A percentile compares a stretch with the other conserved stretches of the same genome.
phyloP scores from a whole-genome alignment of 1,140 invertebrate species.

The Dermatophagoides farinae region DNA sequence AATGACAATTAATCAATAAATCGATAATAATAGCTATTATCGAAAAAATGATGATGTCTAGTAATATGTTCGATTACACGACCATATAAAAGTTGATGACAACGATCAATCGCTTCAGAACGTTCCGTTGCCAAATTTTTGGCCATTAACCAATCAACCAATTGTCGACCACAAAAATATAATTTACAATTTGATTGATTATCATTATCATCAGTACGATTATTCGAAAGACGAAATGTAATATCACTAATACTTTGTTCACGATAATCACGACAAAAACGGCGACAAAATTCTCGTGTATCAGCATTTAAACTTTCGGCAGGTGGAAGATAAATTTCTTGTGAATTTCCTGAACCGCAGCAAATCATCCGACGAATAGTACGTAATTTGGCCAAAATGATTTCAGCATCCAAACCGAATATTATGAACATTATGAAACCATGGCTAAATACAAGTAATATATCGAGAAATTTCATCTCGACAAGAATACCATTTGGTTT shows the following conservation, averaged over 20 bases:
- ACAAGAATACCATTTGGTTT: constrained; percentile 68
- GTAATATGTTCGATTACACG: constrained; percentile 60
- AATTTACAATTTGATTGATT: constrained; percentile 19
- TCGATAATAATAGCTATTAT: constrained; percentile 31
- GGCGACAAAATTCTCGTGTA: constrained; percentile 59
- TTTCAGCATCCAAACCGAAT: constrained; percentile 54
- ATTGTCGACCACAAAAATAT: constrained; percentile 50
- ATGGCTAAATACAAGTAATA: constrained; percentile 68
- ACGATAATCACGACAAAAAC: constrained; percentile 64
- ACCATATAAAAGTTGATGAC: constrained; percentile 56
- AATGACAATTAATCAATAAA: constrained; percentile 3
- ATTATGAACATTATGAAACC: constrained; percentile 58
- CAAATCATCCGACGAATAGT: constrained; percentile 22
- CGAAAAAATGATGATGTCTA: constrained; percentile 51
- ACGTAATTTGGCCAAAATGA: constrained; percentile 42
- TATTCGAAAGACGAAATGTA: constrained; percentile 20
- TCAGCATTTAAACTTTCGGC: constrained; percentile 50
- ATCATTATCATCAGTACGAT: constrained; percentile 38
- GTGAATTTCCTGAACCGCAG: neutral
- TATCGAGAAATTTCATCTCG: constrained; percentile 71
- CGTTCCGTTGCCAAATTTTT: constrained; percentile 51
- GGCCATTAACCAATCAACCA: constrained; percentile 64
- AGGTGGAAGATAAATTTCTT: constrained; percentile 28
- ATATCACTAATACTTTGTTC: constrained; percentile 56
- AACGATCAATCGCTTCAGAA: constrained; percentile 54